These are phyloP conservation scores for Meteorus sp. DNA, from an alignment of 1,140 invertebrate species.

Conservation along the genomic window DNA sequence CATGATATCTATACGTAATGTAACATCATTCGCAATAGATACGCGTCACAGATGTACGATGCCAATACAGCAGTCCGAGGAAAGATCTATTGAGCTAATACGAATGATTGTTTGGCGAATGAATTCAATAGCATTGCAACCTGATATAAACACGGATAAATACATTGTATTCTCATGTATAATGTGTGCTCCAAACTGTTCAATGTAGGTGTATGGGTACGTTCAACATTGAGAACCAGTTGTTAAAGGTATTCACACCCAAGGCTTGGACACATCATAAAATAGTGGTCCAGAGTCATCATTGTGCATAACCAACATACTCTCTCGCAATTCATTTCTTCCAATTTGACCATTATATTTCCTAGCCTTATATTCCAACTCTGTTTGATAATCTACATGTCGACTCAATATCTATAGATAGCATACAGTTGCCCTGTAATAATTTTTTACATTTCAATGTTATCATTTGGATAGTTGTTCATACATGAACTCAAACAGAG, in stretches of 20 bases:
- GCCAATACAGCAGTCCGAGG: neutral
- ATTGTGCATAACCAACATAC: too few species aligned
- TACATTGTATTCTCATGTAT: slow-evolving; percentile 9
- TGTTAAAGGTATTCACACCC: slow-evolving; percentile 1
- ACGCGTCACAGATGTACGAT: neutral
- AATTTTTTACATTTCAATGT: too few species aligned
- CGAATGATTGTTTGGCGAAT: neutral
- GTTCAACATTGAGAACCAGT: neutral
- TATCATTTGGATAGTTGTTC: too few species aligned
- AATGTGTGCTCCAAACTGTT: neutral
- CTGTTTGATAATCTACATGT: too few species aligned
- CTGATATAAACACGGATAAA: neutral
- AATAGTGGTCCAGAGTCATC: neutral
- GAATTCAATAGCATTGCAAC: neutral
- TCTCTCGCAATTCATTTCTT: too few species aligned
- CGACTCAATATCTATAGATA: too few species aligned
- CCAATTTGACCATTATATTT: too few species aligned
- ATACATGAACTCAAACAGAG: too few species aligned
- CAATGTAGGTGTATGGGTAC: neutral
- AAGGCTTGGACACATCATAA: neutral
- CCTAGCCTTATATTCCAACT: too few species aligned
- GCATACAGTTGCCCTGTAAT: too few species aligned
- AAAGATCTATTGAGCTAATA: slow-evolving; percentile 1
- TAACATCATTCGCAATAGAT: neutral
- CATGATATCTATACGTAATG: neutral